phyloP scores from a whole-genome alignment of 1,140 invertebrate species.

The Drepana arcuata region DNA sequence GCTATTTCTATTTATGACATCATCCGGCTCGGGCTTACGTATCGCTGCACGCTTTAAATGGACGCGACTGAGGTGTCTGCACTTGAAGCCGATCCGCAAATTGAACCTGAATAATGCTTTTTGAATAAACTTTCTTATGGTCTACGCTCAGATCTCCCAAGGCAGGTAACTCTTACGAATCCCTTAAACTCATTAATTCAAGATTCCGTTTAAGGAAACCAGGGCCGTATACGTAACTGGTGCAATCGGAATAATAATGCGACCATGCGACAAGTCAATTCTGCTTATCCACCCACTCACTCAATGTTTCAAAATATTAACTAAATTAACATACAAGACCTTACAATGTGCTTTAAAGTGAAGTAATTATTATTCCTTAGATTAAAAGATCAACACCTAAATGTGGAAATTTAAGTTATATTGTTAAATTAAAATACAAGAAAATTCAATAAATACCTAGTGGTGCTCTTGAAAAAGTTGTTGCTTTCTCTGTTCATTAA shows the following conservation, averaged over 20 bases:
- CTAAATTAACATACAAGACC: not conserved
- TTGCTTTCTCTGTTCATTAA: conserved; percentile 93
- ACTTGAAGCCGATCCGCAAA: conserved; percentile 60
- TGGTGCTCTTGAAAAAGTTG: conserved; percentile 90
- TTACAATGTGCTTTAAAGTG: too few species aligned
- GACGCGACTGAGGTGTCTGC: conserved; percentile 64
- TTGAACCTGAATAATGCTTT: conserved; percentile 66
- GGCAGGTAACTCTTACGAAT: conserved; percentile 53
- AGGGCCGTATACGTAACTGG: conserved; percentile 37
- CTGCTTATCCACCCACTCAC: conserved; percentile 12
- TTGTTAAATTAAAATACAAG: conserved; percentile 3
- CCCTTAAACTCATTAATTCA: conserved; percentile 54
- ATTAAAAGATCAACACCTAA: not conserved
- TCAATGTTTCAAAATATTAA: conserved; percentile 5
- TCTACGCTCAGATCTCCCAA: conserved; percentile 34
- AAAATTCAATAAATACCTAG: conserved; percentile 76
- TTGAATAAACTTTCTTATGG: conserved; percentile 56
- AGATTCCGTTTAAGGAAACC: conserved; percentile 63
- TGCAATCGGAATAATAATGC: conserved; percentile 54
- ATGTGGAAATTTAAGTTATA: conserved; percentile 2
- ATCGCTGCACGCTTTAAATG: conserved; percentile 70
- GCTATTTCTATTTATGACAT: conserved; percentile 73
- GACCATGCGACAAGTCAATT: conserved; percentile 9
- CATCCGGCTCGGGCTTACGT: conserved; percentile 67
- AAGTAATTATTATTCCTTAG: too few species aligned